Evolutionary conservation across 2,113 vertebrate species (phyloP), one percentile per base, ranked within the genome.

Genomic region (Odontophorus gujanensis): DNA sequence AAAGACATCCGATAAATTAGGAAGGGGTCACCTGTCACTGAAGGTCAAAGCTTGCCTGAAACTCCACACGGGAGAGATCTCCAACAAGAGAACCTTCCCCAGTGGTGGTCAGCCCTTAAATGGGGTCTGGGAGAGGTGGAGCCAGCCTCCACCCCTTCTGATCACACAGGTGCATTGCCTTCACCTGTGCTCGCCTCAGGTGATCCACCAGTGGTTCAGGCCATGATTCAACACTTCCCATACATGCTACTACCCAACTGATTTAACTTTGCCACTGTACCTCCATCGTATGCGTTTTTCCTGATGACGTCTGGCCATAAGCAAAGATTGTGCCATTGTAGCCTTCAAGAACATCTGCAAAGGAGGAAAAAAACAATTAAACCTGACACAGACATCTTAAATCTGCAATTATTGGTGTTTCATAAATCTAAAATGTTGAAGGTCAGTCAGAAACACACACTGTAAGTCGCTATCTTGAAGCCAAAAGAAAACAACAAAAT

Each of bases 231-330:
- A 40, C 40, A 40, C 11, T 40, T 40, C 40, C 40, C 12, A 40
- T 13, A 40, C 40, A 40, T 40, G 40, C 40, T 28, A 53, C 75
- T 58, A 25, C 8, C 26, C 32, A 17, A 32, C 0, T 1, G 32
- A 34, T 24, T 25, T 9, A 6, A 69, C 38, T n/a, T 13, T 5
- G 8, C 28, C n/a, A 61, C 48, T 77, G 91, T 96, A 99, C 99
- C 98, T 99, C 99, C 99, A 99, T 99, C 3, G 99, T 99, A 90
- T 99, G 99, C 0, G 99, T 99, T 96, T 99, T 99, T 83, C 99
- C 99, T 36, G 99, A 99, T 6, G 99, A 99, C 1, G 99, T 99
- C 96, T 99, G 99, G 40, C 99, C 99, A 16, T 99, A 99, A 5
- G 99, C 98, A 59, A 99, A 99, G 97, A 99, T 99, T 1, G 99